Conservation (phyloP, 2,797 vertebrate genomes). For the Nasua narica region DNA sequence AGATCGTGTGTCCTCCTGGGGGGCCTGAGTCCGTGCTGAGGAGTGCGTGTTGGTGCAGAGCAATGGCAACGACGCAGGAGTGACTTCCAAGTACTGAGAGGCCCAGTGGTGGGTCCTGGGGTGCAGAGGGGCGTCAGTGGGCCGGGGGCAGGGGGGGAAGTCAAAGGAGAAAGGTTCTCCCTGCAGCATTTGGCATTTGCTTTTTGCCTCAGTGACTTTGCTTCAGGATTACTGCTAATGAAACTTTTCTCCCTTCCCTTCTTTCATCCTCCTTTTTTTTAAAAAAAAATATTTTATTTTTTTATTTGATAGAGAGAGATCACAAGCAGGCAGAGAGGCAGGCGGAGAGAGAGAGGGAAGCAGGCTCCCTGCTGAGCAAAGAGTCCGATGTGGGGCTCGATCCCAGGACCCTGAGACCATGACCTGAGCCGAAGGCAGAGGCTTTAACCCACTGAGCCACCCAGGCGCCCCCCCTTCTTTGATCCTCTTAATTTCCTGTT, state of each 20-base stretch:
- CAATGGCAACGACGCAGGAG: rapidly evolving
- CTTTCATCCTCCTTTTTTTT: background rate
- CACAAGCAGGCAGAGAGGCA: too few species aligned
- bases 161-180: background rate
- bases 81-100: background rate
- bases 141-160: background rate
- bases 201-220: background rate
- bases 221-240: background rate
- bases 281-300: too few species aligned
- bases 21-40: rapidly evolving
- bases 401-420: too few species aligned
- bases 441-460: too few species aligned
- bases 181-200: background rate
- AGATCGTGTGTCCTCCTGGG: rapidly evolving
- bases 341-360: too few species aligned
- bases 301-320: too few species aligned
- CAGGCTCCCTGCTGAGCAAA: too few species aligned
- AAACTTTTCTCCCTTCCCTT: background rate
- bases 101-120: rapidly evolving
- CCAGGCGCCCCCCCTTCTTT: background rate
- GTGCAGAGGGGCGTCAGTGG: rapidly evolving
- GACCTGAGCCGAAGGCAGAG: too few species aligned
- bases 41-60: rapidly evolving
- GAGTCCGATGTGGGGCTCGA: too few species aligned
- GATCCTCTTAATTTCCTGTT: background rate